Evolutionary conservation across 2,888 invertebrate genomes (phyloP), one percentile per base, ranked within the genome.

Genomic region (Athalia circularis): DNA sequence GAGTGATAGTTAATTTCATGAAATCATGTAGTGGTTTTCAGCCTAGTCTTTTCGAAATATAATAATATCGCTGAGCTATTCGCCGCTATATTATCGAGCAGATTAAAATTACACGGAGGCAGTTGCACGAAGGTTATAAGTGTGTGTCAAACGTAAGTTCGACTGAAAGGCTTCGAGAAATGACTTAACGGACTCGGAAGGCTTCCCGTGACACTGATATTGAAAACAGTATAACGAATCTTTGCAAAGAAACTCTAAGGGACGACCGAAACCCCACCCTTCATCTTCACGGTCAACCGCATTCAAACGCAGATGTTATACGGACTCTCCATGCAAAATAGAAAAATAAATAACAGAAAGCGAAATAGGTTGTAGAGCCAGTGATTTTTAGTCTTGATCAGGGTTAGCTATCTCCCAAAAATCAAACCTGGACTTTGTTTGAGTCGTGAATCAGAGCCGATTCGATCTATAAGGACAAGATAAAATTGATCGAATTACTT

Each of bases 401-500:
- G 29, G 29, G 29, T 29, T 29, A 29, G 29, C 29, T 29, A 29
- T 1, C 2, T 29, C 1, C 43, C 29, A 15, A 8, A 43, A 45
- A 64, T 45, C 43, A 47, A 8, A 43, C 11, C n/a, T 29, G 29
- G 29, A 29, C 29, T 29, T 29, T 29, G 29, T 29, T 29, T 29
- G 29, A 29, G 29, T 29, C 29, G 29, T 29, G 29, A 29, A 29
- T 29, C 29, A 29, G 29, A 48, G 15, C 50, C 29, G n/a, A 68
- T 6, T 29, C 29, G 29, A 29, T 29, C 29, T 29, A 29, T 29
- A 29, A 29, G 29, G 29, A 29, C 29, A 29, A 29, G 0, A 29
- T 52, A 4, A 52, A 54, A 68, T 50, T 68, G 29, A 50, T 52
- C 43, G 54, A 72, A 72, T 88, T 91, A 96, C 97, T 94, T 98